These are phyloP conservation scores for Nymphalis io DNA, from an alignment of 1,140 invertebrate genomes.

Conservation along the genomic window DNA sequence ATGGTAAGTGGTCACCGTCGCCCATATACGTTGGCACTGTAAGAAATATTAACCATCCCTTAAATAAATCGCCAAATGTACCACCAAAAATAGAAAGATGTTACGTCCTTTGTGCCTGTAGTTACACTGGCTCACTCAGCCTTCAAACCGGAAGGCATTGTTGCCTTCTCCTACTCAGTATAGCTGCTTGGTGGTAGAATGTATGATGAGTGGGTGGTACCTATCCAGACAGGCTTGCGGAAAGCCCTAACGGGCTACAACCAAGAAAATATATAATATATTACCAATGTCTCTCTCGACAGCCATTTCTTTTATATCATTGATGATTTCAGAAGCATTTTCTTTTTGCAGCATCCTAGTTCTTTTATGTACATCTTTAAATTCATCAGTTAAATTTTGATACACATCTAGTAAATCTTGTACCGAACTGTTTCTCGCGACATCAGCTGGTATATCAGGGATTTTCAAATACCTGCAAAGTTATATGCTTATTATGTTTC, in stretches of 20 bases:
- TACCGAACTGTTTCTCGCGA: slow-evolving; percentile 89
- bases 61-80: too few relatives aligned
- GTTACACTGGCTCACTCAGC: too few relatives aligned
- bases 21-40: too few relatives aligned
- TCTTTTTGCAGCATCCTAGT: slow-evolving; percentile 84
- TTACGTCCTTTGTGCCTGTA: too few relatives aligned
- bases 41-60: too few relatives aligned
- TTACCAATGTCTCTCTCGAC: slow-evolving; percentile 89
- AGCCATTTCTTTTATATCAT: slow-evolving; percentile 92
- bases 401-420: slow-evolving; percentile 88
- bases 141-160: too few relatives aligned
- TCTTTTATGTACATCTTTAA: slow-evolving; percentile 90
- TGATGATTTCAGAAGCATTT: slow-evolving; percentile 84
- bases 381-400: slow-evolving; percentile 89
- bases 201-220: too few relatives aligned
- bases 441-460: slow-evolving; percentile 91
- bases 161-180: too few relatives aligned
- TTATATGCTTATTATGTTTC: not conserved
- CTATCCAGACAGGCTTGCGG: too few relatives aligned
- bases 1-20: too few relatives aligned
- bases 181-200: too few relatives aligned
- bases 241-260: not conserved
- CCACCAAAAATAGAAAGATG: too few relatives aligned
- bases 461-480: slow-evolving; percentile 73
- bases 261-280: slow-evolving; percentile 8